phyloP scores from a whole-genome alignment of 2,113 vertebrate species.

The Hassar affinis region DNA sequence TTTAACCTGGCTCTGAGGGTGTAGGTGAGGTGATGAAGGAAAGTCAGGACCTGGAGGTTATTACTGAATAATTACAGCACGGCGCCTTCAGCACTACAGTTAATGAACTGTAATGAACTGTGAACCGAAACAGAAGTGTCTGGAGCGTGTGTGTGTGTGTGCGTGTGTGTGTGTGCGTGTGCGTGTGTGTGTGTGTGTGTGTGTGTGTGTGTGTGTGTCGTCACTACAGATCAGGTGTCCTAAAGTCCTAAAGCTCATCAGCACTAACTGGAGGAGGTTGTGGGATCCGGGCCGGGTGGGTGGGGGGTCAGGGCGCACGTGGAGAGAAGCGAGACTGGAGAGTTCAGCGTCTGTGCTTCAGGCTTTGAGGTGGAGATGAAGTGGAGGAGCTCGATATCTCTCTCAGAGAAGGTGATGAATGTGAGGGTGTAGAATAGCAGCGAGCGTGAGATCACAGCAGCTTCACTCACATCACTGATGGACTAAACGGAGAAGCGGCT shows the following conservation, averaged over 20 bases:
- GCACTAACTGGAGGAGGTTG: not conserved
- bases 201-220: not conserved
- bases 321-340: not conserved
- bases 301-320: too few species aligned
- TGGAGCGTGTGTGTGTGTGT: too few species aligned
- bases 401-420: constrained; percentile 1
- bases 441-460: constrained; percentile 35
- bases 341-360: not conserved
- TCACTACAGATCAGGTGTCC: not conserved
- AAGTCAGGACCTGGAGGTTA: not conserved
- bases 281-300: not conserved
- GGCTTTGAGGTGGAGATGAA: not conserved
- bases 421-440: constrained; percentile 3
- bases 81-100: not conserved
- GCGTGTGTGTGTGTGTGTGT: too few species aligned
- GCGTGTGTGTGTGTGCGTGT: too few species aligned
- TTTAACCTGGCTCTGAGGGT: not conserved
- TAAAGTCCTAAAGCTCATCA: not conserved
- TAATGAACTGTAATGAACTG: too few species aligned
- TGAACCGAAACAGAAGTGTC: not conserved
- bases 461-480: constrained; percentile 8
- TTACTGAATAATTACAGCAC: not conserved
- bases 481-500: constrained; percentile 46
- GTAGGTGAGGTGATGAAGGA: not conserved
- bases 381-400: constrained; percentile 6